Conservation (phyloP, 30 jellyfish, hydroid and myxozoan species). For the Aurelia coerulea region DNA sequence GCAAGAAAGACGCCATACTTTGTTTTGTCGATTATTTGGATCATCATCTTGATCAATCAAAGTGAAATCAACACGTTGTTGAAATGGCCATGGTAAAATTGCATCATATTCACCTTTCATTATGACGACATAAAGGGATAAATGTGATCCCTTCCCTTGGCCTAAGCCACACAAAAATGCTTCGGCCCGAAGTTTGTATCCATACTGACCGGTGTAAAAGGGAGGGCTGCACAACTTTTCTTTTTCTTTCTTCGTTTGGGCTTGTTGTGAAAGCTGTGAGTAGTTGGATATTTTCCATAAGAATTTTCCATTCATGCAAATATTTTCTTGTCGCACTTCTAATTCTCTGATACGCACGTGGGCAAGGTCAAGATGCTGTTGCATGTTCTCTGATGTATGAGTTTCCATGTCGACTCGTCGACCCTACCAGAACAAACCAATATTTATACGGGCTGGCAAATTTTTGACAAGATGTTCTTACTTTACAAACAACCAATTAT, state of each 20-base stretch:
- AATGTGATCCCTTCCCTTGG: conserved; percentile 97
- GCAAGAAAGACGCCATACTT: conserved; percentile 95
- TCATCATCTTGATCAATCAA: conserved; percentile 96
- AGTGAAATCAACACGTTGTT: conserved; percentile 91
- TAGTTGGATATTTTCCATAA: conserved; percentile 95
- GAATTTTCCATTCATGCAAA: conserved; percentile 94
- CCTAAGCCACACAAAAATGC: conserved; percentile 97
- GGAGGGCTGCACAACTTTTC: conserved; percentile 98
- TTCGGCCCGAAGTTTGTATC: conserved; percentile 95
- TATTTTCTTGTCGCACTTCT: conserved; percentile 94
- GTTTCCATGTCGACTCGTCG: conserved; percentile 91
- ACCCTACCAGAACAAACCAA: conserved; percentile 37
- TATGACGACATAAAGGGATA: conserved; percentile 91
- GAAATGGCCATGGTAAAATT: conserved; percentile 98
- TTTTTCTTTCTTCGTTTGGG: conserved; percentile 93
- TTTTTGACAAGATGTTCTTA: too few species aligned
- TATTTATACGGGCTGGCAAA: too few species aligned
- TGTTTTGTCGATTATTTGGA: conserved; percentile 81
- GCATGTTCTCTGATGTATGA: conserved; percentile 80
- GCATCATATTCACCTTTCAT: conserved; percentile 99
- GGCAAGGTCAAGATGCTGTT: conserved; percentile 88
- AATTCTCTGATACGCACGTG: conserved; percentile 89
- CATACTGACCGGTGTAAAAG: conserved; percentile 97
- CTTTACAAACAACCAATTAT: too few species aligned
- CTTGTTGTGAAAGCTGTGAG: conserved; percentile 82